These are phyloP conservation scores for Gastrophryne carolinensis DNA, from an alignment of 2,797 vertebrate species.

Conservation along the genomic window DNA sequence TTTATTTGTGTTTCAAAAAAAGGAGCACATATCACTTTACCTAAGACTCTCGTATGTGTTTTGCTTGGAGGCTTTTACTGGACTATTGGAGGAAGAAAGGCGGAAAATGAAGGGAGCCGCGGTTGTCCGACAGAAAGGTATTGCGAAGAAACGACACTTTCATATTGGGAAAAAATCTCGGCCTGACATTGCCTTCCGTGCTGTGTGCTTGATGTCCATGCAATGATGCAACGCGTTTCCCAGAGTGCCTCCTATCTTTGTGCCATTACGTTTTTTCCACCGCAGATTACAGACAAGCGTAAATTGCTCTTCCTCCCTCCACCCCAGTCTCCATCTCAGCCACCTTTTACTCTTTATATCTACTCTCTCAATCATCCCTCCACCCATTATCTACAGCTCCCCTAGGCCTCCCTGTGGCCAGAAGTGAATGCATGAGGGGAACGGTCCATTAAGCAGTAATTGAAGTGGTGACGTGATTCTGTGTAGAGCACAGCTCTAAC, in stretches of 20 bases:
- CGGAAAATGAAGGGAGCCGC: background rate
- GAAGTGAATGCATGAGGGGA: conserved; percentile 2
- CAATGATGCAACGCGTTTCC: background rate
- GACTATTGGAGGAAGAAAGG: background rate
- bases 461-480: conserved; percentile 45
- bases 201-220: background rate
- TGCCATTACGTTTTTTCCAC: too few species aligned
- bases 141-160: background rate
- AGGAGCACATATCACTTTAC: too few species aligned
- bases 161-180: background rate
- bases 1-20: too few species aligned
- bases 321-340: background rate
- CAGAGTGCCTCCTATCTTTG: background rate
- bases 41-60: background rate
- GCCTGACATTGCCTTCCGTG: background rate
- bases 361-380: background rate
- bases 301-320: background rate
- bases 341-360: background rate
- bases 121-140: background rate
- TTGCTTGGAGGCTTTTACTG: background rate
- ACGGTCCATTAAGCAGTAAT: conserved; percentile 53
- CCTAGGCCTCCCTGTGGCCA: conserved; percentile 1
- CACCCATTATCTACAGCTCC: conserved; percentile 1
- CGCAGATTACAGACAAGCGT: background rate
- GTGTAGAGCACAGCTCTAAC: conserved; percentile 20